phyloP scores from a whole-genome alignment of 2,113 vertebrate species.

The Brachyistius frenatus region DNA sequence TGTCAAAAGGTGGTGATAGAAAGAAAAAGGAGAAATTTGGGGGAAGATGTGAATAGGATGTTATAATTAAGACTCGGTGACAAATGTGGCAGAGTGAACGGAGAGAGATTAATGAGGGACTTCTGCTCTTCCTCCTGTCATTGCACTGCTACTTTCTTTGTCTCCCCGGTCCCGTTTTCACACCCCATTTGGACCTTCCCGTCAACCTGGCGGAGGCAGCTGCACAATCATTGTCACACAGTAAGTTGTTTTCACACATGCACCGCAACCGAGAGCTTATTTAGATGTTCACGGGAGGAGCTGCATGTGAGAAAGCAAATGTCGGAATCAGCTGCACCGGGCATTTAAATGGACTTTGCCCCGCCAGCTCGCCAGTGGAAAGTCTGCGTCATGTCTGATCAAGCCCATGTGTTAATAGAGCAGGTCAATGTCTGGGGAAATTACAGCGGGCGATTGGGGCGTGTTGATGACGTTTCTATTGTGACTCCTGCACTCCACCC shows the following conservation, averaged over 20 bases:
- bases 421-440: too few relatives aligned
- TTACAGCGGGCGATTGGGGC: too few relatives aligned
- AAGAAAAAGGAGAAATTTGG: background rate
- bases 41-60: background rate
- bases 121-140: slow-evolving; percentile 27
- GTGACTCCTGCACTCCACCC: too few relatives aligned
- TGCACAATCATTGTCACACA: background rate
- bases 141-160: slow-evolving; percentile 12
- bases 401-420: too few relatives aligned
- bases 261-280: background rate
- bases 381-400: too few relatives aligned
- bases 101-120: slow-evolving; percentile 27
- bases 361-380: too few relatives aligned
- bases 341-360: too few relatives aligned
- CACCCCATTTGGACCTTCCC: slow-evolving; percentile 48
- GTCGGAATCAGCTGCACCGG: too few relatives aligned
- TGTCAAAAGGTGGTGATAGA: slow-evolving; percentile 9
- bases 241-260: background rate
- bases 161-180: slow-evolving; percentile 45
- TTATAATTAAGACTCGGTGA: slow-evolving; percentile 27
- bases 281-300: too few relatives aligned
- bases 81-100: slow-evolving; percentile 20
- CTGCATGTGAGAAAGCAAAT: too few relatives aligned
- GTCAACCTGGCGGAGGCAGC: slow-evolving; percentile 41
- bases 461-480: too few relatives aligned